Base-by-base conservation (phyloP, 2,888 invertebrate species). In the Harpagoxenus sublaevis region DNA sequence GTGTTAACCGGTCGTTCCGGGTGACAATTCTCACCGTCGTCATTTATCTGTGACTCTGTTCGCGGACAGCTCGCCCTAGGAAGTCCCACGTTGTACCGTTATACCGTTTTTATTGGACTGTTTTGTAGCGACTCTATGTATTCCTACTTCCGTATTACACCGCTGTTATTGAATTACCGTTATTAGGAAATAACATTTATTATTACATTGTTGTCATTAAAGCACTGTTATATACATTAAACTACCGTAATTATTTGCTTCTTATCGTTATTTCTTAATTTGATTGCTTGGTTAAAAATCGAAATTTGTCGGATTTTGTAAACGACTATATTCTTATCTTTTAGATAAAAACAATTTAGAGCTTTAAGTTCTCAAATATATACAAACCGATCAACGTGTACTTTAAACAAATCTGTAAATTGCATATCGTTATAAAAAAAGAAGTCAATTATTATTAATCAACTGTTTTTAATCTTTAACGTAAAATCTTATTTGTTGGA, bases 1-100 rank as follows among this genome's bases (percentile, higher is more conserved):
- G 89, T 90, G 93, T 92, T 93, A 93, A 92, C 90, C 88, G 92
- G 89, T 90, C 92, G 91, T 91, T 91, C 89, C 85, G 88, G 88
- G 90, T 87, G 92, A 91, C 91, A 89, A 89, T 91, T 89, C 90
- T 88, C 86, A 87, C 83, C 89, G 88, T 89, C 79, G 84, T 91
- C 88, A 89, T 91, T 91, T 90, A 92, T 92, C 91, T 90, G 89
- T 91, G 90, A 91, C 90, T 90, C 89, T 91, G 91, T 90, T 91
- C 89, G 94, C 92, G 89, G 93, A 93, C 92, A 94, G 92, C 91
- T 93, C 92, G 90, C 93, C 91, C 92, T 92, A 92, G 93, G 94
- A 93, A 93, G 93, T 92, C 93, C 89, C 23, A 70, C 53, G 79
- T 53, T 78, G 68, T 53, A 83, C 28, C 60, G 51, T 48, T 68